Percentiles rank a stretch among this genome's conserved stretches.
Conservation (phyloP, 2,113 vertebrate species). For the Tragulus kanchil region DNA sequence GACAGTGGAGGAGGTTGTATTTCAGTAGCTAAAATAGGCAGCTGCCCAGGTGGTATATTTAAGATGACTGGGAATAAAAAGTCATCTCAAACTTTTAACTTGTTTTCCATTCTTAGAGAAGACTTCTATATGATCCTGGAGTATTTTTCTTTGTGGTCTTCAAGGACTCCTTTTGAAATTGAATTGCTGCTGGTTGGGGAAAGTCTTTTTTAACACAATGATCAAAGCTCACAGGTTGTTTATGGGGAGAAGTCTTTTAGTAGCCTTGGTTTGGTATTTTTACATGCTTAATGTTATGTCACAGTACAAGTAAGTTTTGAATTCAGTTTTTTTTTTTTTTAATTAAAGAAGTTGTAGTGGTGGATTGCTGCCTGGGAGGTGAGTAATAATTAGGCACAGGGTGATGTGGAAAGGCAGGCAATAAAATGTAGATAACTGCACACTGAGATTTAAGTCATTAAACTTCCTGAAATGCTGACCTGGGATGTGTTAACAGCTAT, state of each 20-base stretch:
- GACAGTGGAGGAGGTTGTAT: neutral
- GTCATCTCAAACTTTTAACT: neutral
- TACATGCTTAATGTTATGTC: neutral
- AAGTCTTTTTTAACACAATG: neutral
- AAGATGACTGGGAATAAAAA: neutral
- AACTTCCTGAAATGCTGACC: neutral
- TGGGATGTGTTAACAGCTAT: neutral
- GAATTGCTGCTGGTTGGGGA: neutral
- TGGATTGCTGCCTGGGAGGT: neutral
- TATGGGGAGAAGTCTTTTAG: no score
- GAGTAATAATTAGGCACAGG: neutral
- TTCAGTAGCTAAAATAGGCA: slow-evolving; percentile 15
- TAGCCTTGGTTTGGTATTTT: neutral
- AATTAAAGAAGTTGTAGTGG: neutral
- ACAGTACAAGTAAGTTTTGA: neutral
- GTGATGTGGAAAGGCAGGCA: neutral
- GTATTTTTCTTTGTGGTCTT: neutral
- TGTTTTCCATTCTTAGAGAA: neutral
- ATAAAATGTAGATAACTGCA: neutral
- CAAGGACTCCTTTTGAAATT: neutral
- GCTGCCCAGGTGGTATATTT: neutral
- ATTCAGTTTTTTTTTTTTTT: neutral
- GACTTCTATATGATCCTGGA: neutral
- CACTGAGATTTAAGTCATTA: neutral
- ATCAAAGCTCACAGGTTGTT: neutral